Evolutionary conservation across 2,888 invertebrate species (phyloP), one percentile per base, ranked within the genome.

Genomic region (Tachina lurida): DNA sequence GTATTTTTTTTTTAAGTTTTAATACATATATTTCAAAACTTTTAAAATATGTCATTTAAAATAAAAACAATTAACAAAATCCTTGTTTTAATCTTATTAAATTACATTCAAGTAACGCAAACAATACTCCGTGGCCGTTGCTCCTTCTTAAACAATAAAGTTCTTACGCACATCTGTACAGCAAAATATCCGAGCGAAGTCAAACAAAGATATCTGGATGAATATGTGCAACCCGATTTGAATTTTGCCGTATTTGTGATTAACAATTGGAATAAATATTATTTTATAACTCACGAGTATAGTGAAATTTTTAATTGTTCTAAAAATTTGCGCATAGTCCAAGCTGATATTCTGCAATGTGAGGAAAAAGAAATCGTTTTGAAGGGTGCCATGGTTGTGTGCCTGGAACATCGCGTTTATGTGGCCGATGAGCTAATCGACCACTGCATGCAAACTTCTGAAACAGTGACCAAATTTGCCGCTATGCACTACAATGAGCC

Each of bases 401-500:
- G 85, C 22, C 9, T 85, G 5, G 12, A 43, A 0, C 70, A 56
- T 54, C 85, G 77, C 19, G 58, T 74, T 13, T 74, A 62, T 19
- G 70, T 85, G 31, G 85, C 78, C 4, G 82, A 85, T 67, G 85
- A 85, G n/a, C 19, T 85, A 22, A 74, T 82, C 9, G 74, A 85
- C 45, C n/a, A 82, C 58, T 85, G 85, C 45, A 7, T 13, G 12
- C 70, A 49, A 1, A n/a, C 5, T 0, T 22, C 41, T 1, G 31
- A 7, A n/a, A 52, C 68, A 0, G 19, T n/a, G 2, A 75, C 81
- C 3, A 31, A 73, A 19, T 82, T 70, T 70, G 85, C 75, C 13
- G 78, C 78, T 70, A 85, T 85, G 85, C 85, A 85, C 22, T 85
- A 85, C 43, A 49, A 60, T 60, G 63, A 85, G 12, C 78, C 77